phyloP scores from a whole-genome alignment of 2,113 vertebrate species.

The Mus musculus region GRCm39 chr4:68436001-68436500 shows the following conservation, averaged over 20 bases:
- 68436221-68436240: not conserved
- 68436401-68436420: not conserved
- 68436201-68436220: not conserved
- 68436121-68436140: not conserved
- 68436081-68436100: not conserved
- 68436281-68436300: not conserved
- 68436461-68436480: not conserved
- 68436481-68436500: slow-evolving; percentile 25
- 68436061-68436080: no score
- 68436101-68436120: not conserved
- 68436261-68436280: not conserved
- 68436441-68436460: not conserved
- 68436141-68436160: not conserved
- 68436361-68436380: not conserved
- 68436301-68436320: not conserved
- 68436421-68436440: slow-evolving; percentile 37
- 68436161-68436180: not conserved
- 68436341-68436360: not conserved
- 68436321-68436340: not conserved
- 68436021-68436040: not conserved
- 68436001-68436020: not conserved
- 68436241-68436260: not conserved
- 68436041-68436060: not conserved
- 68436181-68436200: not conserved
- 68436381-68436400: not conserved